Evolutionary conservation across 2,113 vertebrate species (phyloP).

Genomic region (Sylvia atricapilla): DNA sequence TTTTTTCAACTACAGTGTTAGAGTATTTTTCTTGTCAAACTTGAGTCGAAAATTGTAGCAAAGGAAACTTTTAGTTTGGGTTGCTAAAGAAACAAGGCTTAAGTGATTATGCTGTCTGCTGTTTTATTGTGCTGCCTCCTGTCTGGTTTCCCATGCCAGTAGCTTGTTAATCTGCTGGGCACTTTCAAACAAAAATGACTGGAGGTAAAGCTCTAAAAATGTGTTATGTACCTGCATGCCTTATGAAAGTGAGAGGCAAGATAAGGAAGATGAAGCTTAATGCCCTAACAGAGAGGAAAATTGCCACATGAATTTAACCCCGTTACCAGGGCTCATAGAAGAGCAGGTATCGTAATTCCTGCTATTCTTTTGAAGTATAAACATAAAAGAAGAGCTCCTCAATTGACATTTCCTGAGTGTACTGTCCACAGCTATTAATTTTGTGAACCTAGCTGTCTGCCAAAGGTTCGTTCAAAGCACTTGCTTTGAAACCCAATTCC

Average conservation of each 20-base stretch:
- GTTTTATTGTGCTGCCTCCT: neutral
- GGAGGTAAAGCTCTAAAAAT: neutral
- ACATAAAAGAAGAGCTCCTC: neutral
- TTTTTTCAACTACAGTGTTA: neutral
- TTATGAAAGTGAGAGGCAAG: neutral
- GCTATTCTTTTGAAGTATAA: neutral
- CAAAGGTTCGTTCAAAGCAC: neutral
- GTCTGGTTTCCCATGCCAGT: neutral
- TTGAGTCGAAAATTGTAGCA: neutral
- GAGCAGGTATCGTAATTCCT: neutral
- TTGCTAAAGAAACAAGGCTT: conserved; percentile 8
- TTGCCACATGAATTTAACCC: neutral
- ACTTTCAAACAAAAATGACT: neutral
- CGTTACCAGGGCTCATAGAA: neutral
- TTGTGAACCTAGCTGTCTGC: neutral
- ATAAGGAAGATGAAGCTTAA: neutral
- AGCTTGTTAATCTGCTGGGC: neutral
- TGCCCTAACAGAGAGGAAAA: neutral
- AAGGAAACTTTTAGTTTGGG: neutral
- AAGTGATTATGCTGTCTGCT: neutral
- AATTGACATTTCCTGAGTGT: neutral
- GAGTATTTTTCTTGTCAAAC: neutral
- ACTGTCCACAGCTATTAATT: neutral
- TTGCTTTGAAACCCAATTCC: neutral
- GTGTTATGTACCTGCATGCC: neutral